Percentiles rank a stretch among this genome's conserved stretches.
Evolutionary conservation across 2,888 invertebrate species (phyloP).

Genomic region (Stenodera caucasica): DNA sequence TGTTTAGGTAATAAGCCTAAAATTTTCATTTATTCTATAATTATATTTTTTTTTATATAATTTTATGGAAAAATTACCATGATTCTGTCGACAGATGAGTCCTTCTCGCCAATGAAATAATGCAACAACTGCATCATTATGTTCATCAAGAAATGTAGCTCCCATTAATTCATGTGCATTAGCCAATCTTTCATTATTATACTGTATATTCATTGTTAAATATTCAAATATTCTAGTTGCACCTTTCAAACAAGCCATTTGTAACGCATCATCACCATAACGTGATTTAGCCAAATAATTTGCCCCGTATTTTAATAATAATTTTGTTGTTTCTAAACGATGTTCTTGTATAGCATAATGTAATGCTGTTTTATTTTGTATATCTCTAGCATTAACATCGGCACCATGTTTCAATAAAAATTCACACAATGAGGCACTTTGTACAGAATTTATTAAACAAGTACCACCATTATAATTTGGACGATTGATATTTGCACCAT

Average conservation of each 20-base stretch:
- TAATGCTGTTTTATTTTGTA: conserved; percentile 87
- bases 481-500: conserved; percentile 80
- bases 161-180: conserved; percentile 89
- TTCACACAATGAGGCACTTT: conserved; percentile 78
- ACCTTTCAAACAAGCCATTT: conserved; percentile 82
- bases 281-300: conserved; percentile 75
- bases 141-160: conserved; percentile 85
- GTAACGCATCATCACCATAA: conserved; percentile 86
- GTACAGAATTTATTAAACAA: conserved; percentile 91
- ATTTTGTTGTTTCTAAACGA: conserved; percentile 79
- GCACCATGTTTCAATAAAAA: conserved; percentile 80
- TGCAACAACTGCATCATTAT: conserved; percentile 73
- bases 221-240: conserved; percentile 72
- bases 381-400: conserved; percentile 82
- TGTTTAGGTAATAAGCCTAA: conserved; percentile 55
- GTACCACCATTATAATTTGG: conserved; percentile 92
- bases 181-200: conserved; percentile 70
- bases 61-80: conserved; percentile 35
- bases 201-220: conserved; percentile 65
- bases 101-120: conserved; percentile 79
- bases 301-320: conserved; percentile 78
- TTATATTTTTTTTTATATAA: not conserved
- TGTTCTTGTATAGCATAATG: conserved; percentile 92
- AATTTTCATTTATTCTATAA: no score
- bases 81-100: conserved; percentile 63